Conservation (phyloP, 2,797 vertebrate species). For the Macrochelys suwanniensis region DNA sequence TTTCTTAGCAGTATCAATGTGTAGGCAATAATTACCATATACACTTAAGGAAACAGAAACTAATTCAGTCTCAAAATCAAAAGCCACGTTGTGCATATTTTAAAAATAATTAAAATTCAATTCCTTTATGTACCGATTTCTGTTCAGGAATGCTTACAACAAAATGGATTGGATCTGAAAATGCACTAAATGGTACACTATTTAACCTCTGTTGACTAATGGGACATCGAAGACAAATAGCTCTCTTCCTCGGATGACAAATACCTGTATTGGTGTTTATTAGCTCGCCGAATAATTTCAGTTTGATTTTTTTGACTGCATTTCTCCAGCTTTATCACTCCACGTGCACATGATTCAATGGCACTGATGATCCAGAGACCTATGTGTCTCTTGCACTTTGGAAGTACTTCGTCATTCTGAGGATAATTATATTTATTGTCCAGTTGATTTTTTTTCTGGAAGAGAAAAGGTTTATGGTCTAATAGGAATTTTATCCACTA, state of each 20-base stretch:
- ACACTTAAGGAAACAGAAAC: background rate
- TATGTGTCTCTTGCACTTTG: background rate
- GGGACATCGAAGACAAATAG: slow-evolving; percentile 39
- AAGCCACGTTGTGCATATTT: background rate
- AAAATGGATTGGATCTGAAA: slow-evolving; percentile 7
- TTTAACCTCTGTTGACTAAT: slow-evolving; percentile 55
- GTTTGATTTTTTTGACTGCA: rapidly evolving
- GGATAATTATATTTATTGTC: background rate
- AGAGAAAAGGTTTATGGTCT: background rate
- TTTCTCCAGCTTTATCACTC: background rate
- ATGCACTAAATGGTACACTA: background rate
- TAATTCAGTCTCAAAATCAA: background rate
- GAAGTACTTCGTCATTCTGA: background rate
- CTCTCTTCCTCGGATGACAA: slow-evolving; percentile 38
- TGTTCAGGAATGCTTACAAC: background rate
- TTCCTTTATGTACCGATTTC: background rate
- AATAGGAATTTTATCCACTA: slow-evolving; percentile 20
- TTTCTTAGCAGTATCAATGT: background rate
- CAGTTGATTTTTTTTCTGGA: background rate
- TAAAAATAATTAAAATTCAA: background rate
- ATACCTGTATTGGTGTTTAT: slow-evolving; percentile 23
- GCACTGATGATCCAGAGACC: background rate
- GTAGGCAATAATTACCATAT: background rate
- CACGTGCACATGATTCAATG: background rate
- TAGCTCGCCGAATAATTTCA: background rate